Evolutionary conservation across 2,797 vertebrate species (phyloP).

Genomic region (Pseudochirops corinnae): DNA sequence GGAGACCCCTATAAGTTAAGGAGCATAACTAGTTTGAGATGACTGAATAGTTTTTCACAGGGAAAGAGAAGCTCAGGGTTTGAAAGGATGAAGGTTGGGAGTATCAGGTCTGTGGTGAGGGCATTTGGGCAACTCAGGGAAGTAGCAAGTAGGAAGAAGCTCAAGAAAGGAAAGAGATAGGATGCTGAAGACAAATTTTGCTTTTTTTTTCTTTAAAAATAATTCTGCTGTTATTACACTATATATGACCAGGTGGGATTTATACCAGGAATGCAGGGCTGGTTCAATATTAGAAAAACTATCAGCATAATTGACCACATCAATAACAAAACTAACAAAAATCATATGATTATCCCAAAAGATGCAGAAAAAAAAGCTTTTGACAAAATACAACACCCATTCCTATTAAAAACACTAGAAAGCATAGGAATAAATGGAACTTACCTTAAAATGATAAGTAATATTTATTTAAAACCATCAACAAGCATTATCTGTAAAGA

Average conservation of each 20-base stretch:
- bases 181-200: neutral
- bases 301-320: neutral
- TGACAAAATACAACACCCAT: neutral
- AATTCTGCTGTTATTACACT: neutral
- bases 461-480: neutral
- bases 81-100: neutral
- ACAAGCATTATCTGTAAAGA: neutral
- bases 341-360: neutral
- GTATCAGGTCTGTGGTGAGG: neutral
- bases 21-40: neutral
- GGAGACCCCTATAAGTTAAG: neutral
- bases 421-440: neutral
- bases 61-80: neutral
- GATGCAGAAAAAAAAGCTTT: neutral
- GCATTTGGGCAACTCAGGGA: neutral
- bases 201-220: neutral
- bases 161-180: neutral
- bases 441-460: neutral
- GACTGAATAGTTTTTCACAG: neutral
- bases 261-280: neutral
- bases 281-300: neutral
- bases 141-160: neutral
- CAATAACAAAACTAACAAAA: neutral
- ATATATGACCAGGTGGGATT: neutral
- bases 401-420: neutral